Percentiles rank a stretch among this genome's conserved stretches.
These are phyloP conservation scores for Platycercus adscitus DNA, from an alignment of 2,113 vertebrate species.

Conservation along the genomic window DNA sequence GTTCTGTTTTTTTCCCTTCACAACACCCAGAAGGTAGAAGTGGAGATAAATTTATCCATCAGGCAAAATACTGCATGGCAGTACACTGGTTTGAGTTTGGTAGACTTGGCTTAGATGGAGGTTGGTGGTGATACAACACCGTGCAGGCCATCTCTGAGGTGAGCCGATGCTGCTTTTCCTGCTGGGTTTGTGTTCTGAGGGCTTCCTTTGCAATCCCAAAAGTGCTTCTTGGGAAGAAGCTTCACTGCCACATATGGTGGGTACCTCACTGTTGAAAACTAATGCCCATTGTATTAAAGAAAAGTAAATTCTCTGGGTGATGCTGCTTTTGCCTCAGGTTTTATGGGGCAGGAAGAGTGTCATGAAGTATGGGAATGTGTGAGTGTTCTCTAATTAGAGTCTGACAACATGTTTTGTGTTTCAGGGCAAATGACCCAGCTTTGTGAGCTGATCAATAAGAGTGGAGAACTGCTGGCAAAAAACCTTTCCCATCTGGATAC, in stretches of 20 bases:
- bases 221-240: background rate
- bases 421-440: conserved; percentile 99
- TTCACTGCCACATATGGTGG: too few relatives aligned
- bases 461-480: conserved; percentile 97
- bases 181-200: background rate
- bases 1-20: background rate
- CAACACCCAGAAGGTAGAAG: background rate
- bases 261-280: background rate
- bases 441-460: conserved; percentile 99
- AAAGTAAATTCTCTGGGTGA: background rate
- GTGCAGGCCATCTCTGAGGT: background rate
- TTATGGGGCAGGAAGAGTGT: background rate
- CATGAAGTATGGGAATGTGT: background rate
- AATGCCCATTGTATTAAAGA: background rate
- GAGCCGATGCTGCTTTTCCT: background rate
- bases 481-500: conserved; percentile 98
- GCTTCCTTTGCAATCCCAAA: background rate
- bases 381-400: background rate
- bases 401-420: conserved; percentile 20
- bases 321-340: background rate
- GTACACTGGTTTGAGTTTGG: background rate
- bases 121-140: rapidly evolving
- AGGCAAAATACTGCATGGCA: background rate
- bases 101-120: background rate
- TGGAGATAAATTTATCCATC: background rate